phyloP scores from a whole-genome alignment of 2,888 invertebrate genomes.

The Agonopterix heracliana region DNA sequence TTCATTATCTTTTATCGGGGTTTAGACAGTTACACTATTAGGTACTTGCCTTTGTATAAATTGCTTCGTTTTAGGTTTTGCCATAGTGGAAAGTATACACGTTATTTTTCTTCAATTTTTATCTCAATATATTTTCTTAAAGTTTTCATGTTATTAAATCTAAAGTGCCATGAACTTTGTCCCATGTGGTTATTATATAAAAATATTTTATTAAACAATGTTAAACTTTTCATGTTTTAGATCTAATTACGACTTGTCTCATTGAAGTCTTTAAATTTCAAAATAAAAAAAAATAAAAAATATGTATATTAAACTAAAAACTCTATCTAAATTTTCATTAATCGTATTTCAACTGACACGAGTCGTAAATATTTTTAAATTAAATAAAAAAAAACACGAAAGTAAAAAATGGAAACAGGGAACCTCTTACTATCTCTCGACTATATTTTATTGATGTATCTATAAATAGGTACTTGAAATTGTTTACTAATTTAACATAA shows the following conservation, averaged over 20 bases:
- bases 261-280: neutral
- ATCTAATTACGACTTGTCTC: constrained; percentile 18
- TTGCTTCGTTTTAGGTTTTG: no score
- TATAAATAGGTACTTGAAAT: constrained; percentile 19
- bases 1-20: no score
- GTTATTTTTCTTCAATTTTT: no score
- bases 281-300: neutral
- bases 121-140: no score
- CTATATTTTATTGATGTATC: constrained; percentile 44
- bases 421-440: constrained; percentile 41
- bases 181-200: constrained; percentile 23
- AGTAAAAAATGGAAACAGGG: constrained; percentile 45
- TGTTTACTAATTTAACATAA: constrained; percentile 10
- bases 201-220: constrained; percentile 18
- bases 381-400: constrained; percentile 9
- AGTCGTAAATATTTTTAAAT: constrained; percentile 5
- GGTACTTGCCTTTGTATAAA: no score
- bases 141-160: constrained; percentile 18
- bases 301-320: no score
- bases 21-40: no score
- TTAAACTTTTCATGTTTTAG: constrained; percentile 19
- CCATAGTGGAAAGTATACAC: no score
- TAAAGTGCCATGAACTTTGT: constrained; percentile 29
- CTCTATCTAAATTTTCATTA: no score
- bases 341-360: neutral